Conservation (phyloP, 64 coral and sea anemone genomes). For the Catalaphyllia jardinei region DNA sequence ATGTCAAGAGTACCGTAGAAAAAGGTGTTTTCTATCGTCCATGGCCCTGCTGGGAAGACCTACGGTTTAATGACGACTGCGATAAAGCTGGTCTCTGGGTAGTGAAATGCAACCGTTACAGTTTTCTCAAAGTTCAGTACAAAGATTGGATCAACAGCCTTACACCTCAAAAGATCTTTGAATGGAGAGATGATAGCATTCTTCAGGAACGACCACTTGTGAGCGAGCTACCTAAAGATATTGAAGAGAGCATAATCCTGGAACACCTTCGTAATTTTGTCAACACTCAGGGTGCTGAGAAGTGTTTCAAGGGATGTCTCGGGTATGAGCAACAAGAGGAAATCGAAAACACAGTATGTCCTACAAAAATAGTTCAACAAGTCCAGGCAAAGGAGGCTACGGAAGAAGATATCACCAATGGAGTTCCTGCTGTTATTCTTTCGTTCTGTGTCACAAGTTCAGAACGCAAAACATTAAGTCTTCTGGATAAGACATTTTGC, state of each 20-base stretch:
- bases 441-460: background rate
- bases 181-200: background rate
- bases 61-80: conserved; percentile 45
- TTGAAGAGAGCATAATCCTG: conserved; percentile 37
- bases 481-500: background rate
- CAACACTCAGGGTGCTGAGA: background rate
- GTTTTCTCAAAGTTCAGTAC: conserved; percentile 14
- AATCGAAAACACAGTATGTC: background rate
- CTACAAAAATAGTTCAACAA: background rate
- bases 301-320: conserved; percentile 13
- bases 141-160: conserved; percentile 39
- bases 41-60: conserved; percentile 53
- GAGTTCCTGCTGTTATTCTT: background rate
- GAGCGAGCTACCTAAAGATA: background rate
- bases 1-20: conserved; percentile 14
- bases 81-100: conserved; percentile 49
- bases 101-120: conserved; percentile 38
- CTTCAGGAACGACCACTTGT: background rate
- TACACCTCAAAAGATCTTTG: background rate
- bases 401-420: background rate
- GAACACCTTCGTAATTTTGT: background rate
- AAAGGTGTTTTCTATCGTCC: conserved; percentile 25
- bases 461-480: background rate
- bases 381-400: background rate
- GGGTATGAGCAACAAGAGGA: background rate